These are phyloP conservation scores for Neosilurus mollespiculum DNA, from an alignment of 2,797 vertebrate species.

Conservation along the genomic window DNA sequence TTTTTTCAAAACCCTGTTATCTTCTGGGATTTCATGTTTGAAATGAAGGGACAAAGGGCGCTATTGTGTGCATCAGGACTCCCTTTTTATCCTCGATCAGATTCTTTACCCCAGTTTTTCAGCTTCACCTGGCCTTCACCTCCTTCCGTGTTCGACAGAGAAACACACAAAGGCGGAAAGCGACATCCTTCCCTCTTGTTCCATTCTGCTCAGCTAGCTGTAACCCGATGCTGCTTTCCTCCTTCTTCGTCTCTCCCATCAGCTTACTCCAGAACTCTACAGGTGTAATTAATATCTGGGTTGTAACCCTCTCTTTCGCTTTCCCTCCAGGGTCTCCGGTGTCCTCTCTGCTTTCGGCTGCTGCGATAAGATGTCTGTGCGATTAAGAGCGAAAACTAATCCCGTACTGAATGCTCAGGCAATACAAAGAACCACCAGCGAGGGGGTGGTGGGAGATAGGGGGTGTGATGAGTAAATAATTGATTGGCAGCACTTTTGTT, in stretches of 20 bases:
- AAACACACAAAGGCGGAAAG: constrained; percentile 42
- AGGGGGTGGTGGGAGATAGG: constrained; percentile 45
- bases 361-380: constrained; percentile 86
- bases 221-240: constrained; percentile 11
- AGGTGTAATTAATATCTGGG: constrained; percentile 41
- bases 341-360: constrained; percentile 80
- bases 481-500: constrained; percentile 80
- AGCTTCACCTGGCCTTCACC: constrained; percentile 42
- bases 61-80: constrained; percentile 59
- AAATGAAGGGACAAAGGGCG: constrained; percentile 56
- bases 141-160: constrained; percentile 54
- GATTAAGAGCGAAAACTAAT: constrained; percentile 94
- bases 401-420: constrained; percentile 79
- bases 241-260: neutral
- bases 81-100: constrained; percentile 44
- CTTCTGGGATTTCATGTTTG: constrained; percentile 65
- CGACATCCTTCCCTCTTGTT: constrained; percentile 22
- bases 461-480: constrained; percentile 74
- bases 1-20: constrained; percentile 59
- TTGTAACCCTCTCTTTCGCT: constrained; percentile 19
- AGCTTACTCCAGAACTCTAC: constrained; percentile 34
- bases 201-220: constrained; percentile 8
- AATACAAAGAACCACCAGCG: constrained; percentile 71
- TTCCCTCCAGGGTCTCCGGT: constrained; percentile 71
- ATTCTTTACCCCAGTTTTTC: constrained; percentile 52